Base-by-base conservation (phyloP, 2,888 invertebrate species). In the Apodemia mormo region DNA sequence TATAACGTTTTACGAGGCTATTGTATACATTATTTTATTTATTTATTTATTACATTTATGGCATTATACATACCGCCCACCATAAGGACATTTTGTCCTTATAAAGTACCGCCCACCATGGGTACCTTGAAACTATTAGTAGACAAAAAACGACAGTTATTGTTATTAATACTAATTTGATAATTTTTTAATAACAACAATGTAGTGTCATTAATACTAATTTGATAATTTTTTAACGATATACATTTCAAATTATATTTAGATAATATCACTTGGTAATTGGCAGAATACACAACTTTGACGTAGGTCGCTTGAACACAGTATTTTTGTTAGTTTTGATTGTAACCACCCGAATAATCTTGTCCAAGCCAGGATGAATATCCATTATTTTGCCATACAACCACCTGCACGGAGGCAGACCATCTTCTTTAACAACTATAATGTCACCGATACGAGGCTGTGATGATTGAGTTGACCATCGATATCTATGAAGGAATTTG, bases 391-490 rank as follows among this genome's bases (percentile, higher is more conserved):
- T 52, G 5, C 52, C 52, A 52, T 52, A 52, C n/a, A 52, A 12
- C 49, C 49, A 49, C 49, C 49, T 49, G 12, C 49, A 49, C 12
- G 49, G 71, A 10, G 73, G 71, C 5, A 73, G 30, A 65, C 58
- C 68, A 29, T 71, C 70, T 40, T 73, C 71, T 43, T 68, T 73
- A 2, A 73, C 68, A 2, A 73, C n/a, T 12, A 71, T 70, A 14
- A 73, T 33, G 45, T 73, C 73, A 7, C 67, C 71, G 3, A 71
- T 29, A 5, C 54, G 37, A 10, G 70, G 70, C 70, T 68, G 68
- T 29, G 68, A 61, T 8, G 12, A 65, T 49, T 66, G 30, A 6
- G 29, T 6, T 14, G 58, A 29, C 72, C 72, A 72, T 52, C 68
- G 68, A 52, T 72, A 70, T 3, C 70, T 45, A 22, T 68, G 66